Percentiles rank a stretch among this genome's conserved stretches.
These are phyloP conservation scores for Empis stercorea DNA, from an alignment of 2,888 invertebrate genomes.

Conservation along the genomic window DNA sequence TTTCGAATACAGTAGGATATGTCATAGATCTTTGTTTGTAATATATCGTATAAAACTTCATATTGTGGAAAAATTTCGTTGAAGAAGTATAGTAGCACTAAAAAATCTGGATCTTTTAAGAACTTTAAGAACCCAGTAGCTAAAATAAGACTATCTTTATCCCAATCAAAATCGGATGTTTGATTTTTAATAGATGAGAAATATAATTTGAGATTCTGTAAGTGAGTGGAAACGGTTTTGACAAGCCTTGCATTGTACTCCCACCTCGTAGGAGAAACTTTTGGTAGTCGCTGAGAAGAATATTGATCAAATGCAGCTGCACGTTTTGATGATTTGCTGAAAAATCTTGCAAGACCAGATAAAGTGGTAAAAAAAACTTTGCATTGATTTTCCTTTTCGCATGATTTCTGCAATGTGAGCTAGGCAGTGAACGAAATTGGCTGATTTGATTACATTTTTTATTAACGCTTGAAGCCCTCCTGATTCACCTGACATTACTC, in stretches of 20 bases:
- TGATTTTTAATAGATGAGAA: slow-evolving; percentile 2
- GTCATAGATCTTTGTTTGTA: slow-evolving; percentile 1
- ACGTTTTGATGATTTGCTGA: slow-evolving; percentile 15
- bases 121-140: slow-evolving; percentile 3
- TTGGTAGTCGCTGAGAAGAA: slow-evolving; percentile 11
- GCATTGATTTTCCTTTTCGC: background rate
- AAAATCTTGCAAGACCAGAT: slow-evolving; percentile 11
- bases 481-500: slow-evolving; percentile 14
- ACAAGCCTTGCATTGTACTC: slow-evolving; percentile 12
- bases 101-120: slow-evolving; percentile 5
- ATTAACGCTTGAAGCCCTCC: slow-evolving; percentile 18
- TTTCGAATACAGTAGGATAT: slow-evolving; percentile 2
- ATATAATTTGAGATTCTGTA: background rate
- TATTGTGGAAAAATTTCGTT: slow-evolving; percentile 5
- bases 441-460: slow-evolving; percentile 13
- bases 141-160: slow-evolving; percentile 1
- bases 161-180: slow-evolving; percentile 3
- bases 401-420: slow-evolving; percentile 10
- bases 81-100: slow-evolving; percentile 4
- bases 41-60: slow-evolving; percentile 5
- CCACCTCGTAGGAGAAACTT: slow-evolving; percentile 14
- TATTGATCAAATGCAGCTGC: slow-evolving; percentile 10
- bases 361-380: background rate
- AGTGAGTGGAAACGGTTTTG: slow-evolving; percentile 3
- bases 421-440: slow-evolving; percentile 18